Evolutionary conservation across 2,113 vertebrate genomes (phyloP).

Genomic region (Ceyx melanurus): DNA sequence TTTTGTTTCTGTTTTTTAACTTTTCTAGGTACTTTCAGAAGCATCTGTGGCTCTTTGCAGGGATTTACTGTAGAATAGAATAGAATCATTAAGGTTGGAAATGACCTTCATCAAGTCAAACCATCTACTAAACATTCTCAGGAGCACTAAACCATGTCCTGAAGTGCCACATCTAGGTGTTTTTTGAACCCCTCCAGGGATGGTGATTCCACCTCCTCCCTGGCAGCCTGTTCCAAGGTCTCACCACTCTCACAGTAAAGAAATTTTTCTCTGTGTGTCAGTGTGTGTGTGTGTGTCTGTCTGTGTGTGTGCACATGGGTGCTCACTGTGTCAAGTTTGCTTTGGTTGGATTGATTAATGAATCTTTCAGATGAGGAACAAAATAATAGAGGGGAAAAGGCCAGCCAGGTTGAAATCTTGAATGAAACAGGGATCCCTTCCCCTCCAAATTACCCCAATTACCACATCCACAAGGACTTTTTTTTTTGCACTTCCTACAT

Average conservation of each 20-base stretch:
- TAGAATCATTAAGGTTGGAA: no score
- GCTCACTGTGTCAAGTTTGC: slow-evolving; percentile 54
- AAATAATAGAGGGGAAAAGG: slow-evolving; percentile 64
- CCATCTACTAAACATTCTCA: no score
- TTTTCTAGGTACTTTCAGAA: background rate
- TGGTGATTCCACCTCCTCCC: no score
- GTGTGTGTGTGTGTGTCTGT: background rate
- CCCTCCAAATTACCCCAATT: slow-evolving; percentile 51
- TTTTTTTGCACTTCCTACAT: background rate
- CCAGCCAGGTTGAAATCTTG: slow-evolving; percentile 72
- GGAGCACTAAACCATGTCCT: no score
- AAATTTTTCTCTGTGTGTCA: no score
- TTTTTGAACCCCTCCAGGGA: no score
- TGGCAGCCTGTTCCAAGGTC: no score
- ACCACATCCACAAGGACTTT: background rate
- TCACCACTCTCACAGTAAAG: no score
- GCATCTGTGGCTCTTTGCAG: background rate
- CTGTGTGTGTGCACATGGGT: accelerated
- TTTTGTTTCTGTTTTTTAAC: background rate
- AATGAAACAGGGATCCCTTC: slow-evolving; percentile 84
- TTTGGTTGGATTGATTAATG: slow-evolving; percentile 87
- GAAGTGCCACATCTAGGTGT: no score
- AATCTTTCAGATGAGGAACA: slow-evolving; percentile 72
- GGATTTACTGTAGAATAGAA: background rate
- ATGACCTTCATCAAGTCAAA: no score